Base-by-base conservation (phyloP, 2,113 vertebrate genomes). In the Thinocorus orbignyianus region DNA sequence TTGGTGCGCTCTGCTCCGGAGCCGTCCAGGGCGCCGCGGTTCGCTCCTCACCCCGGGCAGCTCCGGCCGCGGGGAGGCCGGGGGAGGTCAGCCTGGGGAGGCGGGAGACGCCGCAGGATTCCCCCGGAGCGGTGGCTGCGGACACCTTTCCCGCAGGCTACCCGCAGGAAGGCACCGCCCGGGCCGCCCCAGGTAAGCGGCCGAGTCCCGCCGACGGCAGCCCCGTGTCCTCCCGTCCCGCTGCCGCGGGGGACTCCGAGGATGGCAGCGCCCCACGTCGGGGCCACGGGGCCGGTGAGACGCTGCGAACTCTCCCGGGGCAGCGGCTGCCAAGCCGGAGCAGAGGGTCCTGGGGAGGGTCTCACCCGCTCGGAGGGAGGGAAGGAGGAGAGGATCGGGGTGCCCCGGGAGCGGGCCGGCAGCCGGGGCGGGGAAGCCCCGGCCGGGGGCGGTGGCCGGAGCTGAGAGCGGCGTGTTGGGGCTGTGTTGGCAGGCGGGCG, bases 401-500 rank as follows among this genome's bases (percentile, higher is more conserved):
- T 6, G 42, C 55, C 30, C 52, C 39, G 41, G 39, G 37, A 69
- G 62, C 68, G 57, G 80, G 31, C 28, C 24, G n/a, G 81, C 71
- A n/a, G 79, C 58, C 23, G n/a, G 37, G 30, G 55, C 35, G 46
- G 73, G 54, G 54, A 48, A 92, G 66, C 52, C 60, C 48, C 24
- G 9, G 14, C 44, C 69, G 54, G 57, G 72, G 37, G 33, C 41
- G 39, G 85, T 18, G 60, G 46, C 62, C 25, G 62, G 72, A 48
- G 77, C 93, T 96, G 82, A 95, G 41, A 55, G 41, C 76, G 5
- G 46, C 70, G 82, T 48, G 90, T 68, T 49, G 26, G 77, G 94
- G 81, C 61, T 96, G 71, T 88, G 55, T 91, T 70, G 86, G 86
- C 92, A 97, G 96, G 66, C 69, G 83, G 71, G 48, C 35, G 77